Evolutionary conservation across 1,140 invertebrate genomes (phyloP).

Genomic region (Cephus cinctus): DNA sequence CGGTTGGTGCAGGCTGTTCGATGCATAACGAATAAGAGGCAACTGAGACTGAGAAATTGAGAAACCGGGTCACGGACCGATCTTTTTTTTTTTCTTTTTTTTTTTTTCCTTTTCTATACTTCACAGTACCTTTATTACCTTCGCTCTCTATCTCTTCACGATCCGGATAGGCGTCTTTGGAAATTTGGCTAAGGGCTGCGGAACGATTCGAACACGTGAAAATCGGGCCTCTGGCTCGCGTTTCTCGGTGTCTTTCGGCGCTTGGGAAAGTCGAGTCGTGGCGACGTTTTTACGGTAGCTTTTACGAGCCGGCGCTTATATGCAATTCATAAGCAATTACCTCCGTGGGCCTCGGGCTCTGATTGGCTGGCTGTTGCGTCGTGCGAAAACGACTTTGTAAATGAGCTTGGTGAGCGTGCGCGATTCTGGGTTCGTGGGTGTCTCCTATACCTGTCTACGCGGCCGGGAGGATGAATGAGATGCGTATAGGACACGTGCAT

Average conservation of each 20-base stretch:
- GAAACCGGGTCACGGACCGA: conserved; percentile 32
- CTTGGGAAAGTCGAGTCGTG: not conserved
- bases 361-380: no score
- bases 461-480: conserved; percentile 9
- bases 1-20: conserved; percentile 20
- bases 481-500: no score
- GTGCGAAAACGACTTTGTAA: conserved; percentile 20
- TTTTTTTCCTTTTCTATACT: conserved; percentile 5
- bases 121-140: no score
- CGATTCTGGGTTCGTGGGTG: no score
- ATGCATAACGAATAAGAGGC: conserved; percentile 19
- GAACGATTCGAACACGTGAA: no score
- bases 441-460: no score
- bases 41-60: not conserved
- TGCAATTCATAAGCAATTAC: conserved; percentile 25
- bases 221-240: no score
- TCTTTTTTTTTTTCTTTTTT: conserved; percentile 20
- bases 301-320: conserved; percentile 20
- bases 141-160: not conserved
- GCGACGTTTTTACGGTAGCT: conserved; percentile 6
- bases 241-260: no score
- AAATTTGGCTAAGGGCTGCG: not conserved
- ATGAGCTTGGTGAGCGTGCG: no score
- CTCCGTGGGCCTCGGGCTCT: no score
- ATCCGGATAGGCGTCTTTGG: not conserved